Conservation (phyloP, 2,888 invertebrate species). For the Uloborus plumipes region DNA sequence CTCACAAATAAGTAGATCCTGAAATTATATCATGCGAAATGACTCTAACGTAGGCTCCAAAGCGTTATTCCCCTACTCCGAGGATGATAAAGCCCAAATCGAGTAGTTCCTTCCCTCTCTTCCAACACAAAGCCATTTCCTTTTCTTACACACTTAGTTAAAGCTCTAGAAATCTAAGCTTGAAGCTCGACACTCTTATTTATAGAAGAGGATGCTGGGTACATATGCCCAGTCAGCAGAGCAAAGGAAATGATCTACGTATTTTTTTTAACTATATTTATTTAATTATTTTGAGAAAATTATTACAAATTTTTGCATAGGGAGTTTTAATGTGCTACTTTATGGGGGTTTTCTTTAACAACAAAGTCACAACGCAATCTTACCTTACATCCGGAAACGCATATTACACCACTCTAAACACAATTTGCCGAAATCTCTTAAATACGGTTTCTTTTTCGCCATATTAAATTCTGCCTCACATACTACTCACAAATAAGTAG, state of each 20-base stretch:
- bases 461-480: background rate
- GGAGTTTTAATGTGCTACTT: too few species aligned
- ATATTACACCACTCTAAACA: too few species aligned
- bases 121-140: constrained; percentile 20
- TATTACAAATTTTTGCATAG: too few species aligned
- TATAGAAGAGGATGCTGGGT: constrained; percentile 13
- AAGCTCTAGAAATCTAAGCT: constrained; percentile 54
- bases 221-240: constrained; percentile 52
- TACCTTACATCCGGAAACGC: too few species aligned
- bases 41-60: background rate
- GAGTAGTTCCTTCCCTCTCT: constrained; percentile 17
- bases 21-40: background rate
- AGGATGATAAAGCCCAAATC: constrained; percentile 48
- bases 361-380: too few species aligned
- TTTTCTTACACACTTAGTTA: constrained; percentile 21
- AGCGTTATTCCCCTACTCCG: constrained; percentile 18
- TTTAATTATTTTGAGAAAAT: too few species aligned
- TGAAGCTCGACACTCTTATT: constrained; percentile 47
- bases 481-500: background rate
- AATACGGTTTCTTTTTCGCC: background rate
- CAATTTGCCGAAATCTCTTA: too few species aligned
- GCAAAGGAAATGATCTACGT: constrained; percentile 46
- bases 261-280: background rate
- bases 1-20: background rate
- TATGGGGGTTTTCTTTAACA: too few species aligned